phyloP scores from a whole-genome alignment of 1,140 invertebrate genomes.

The Drosophila funebris region DNA sequence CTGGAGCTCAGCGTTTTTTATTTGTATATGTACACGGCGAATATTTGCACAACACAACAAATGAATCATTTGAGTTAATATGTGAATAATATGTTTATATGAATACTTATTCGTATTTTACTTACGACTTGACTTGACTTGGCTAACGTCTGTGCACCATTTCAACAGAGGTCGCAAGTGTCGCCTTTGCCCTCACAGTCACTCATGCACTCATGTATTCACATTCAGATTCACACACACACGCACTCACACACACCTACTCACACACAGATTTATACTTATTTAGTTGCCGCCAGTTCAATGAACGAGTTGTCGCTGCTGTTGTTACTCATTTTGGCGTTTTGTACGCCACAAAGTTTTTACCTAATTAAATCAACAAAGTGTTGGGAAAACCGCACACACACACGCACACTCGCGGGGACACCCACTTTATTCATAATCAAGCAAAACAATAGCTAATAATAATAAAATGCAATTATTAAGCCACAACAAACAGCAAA shows the following conservation, averaged over 20 bases:
- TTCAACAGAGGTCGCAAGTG: constrained; percentile 11
- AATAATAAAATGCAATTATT: constrained; percentile 59
- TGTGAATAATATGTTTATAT: constrained; percentile 9
- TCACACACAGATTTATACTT: constrained; percentile 24
- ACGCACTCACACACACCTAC: background rate
- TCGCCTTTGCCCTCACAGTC: constrained; percentile 14
- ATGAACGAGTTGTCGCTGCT: constrained; percentile 55
- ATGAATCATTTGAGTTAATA: constrained; percentile 28
- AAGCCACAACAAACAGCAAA: constrained; percentile 17
- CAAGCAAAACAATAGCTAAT: background rate
- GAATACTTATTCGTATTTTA: constrained; percentile 6
- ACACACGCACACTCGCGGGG: background rate
- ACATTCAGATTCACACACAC: background rate
- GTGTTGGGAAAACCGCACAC: constrained; percentile 48
- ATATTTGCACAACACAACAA: background rate
- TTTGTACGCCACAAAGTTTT: constrained; percentile 56
- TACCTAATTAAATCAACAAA: constrained; percentile 73
- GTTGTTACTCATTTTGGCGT: constrained; percentile 59
- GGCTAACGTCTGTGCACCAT: constrained; percentile 7
- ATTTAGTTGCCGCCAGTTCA: constrained; percentile 59
- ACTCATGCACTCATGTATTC: background rate
- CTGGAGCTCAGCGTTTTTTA: constrained; percentile 1
- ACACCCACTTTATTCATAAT: background rate
- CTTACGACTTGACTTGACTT: background rate
- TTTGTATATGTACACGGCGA: constrained; percentile 2